A percentile compares a stretch with the other conserved stretches of the same genome.
Evolutionary conservation across 2,113 vertebrate species (phyloP).

Genomic region (Phylloscopus whistleri): DNA sequence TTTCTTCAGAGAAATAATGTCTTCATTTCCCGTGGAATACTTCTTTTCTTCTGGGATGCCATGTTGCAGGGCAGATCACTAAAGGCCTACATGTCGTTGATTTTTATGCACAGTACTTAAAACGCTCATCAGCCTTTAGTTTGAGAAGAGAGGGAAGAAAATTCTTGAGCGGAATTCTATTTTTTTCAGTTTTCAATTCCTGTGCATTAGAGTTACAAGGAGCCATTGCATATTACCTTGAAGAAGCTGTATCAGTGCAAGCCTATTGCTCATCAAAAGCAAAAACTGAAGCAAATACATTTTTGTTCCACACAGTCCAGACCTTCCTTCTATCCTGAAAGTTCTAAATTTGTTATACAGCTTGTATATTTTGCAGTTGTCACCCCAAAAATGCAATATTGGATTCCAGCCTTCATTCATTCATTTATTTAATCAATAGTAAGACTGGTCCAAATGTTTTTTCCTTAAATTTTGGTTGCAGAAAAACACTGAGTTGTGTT

Average conservation of each 20-base stretch:
- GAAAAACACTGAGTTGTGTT: neutral
- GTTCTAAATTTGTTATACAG: neutral
- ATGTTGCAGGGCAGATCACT: neutral
- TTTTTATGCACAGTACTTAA: neutral
- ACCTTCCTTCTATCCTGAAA: neutral
- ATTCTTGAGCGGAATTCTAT: neutral
- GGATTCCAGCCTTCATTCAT: neutral
- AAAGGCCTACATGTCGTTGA: neutral
- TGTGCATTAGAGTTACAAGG: neutral
- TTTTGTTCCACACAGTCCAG: neutral
- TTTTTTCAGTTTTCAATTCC: neutral
- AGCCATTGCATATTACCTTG: neutral
- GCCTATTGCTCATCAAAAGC: neutral
- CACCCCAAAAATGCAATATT: fast-evolving
- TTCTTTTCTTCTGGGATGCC: neutral
- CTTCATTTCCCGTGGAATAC: neutral
- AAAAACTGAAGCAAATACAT: neutral
- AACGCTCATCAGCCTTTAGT: neutral
- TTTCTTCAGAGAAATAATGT: neutral
- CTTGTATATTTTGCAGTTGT: neutral
- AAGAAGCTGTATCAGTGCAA: neutral
- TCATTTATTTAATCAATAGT: neutral
- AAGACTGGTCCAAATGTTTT: neutral
- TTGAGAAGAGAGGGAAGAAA: neutral
- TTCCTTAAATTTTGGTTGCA: neutral